These are phyloP conservation scores for Carollia perspicillata DNA, from an alignment of 2,113 vertebrate species.

Conservation along the genomic window DNA sequence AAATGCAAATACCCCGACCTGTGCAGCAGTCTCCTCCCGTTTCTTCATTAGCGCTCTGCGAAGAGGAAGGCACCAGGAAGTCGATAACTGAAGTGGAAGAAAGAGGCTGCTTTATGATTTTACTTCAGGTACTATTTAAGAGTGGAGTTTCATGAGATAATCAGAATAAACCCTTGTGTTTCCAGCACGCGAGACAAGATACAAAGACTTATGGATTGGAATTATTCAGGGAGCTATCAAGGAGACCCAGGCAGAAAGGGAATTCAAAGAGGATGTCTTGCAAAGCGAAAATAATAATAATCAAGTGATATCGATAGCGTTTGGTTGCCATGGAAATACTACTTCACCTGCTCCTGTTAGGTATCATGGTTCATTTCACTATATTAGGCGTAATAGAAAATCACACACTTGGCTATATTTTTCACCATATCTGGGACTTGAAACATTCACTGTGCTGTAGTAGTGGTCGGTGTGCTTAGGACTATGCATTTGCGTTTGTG, in stretches of 20 bases:
- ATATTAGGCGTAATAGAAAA: slow-evolving; percentile 47
- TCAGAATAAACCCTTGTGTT: slow-evolving; percentile 50
- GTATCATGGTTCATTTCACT: slow-evolving; percentile 3
- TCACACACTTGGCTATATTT: not conserved
- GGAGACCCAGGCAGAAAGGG: slow-evolving; percentile 21
- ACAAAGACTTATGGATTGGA: not conserved
- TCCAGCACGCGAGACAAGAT: not conserved
- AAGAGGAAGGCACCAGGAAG: not conserved
- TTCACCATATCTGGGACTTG: slow-evolving; percentile 22
- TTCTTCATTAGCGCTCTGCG: not conserved
- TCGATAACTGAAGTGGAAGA: not conserved
- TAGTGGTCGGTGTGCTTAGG: not conserved
- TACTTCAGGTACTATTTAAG: slow-evolving; percentile 29
- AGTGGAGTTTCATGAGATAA: slow-evolving; percentile 48
- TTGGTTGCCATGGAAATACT: slow-evolving; percentile 64
- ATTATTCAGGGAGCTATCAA: slow-evolving; percentile 42
- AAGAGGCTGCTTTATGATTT: not conserved
- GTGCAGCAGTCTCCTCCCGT: not conserved
- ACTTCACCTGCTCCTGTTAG: slow-evolving; percentile 31
- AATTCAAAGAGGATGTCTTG: slow-evolving; percentile 29
- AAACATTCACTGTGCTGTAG: not conserved
- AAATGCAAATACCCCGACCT: not conserved
- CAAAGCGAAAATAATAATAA: slow-evolving; percentile 62
- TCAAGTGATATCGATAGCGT: slow-evolving; percentile 50
- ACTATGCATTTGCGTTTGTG: not conserved